phyloP scores from a whole-genome alignment of 2,888 invertebrate genomes.

The Athalia circularis region DNA sequence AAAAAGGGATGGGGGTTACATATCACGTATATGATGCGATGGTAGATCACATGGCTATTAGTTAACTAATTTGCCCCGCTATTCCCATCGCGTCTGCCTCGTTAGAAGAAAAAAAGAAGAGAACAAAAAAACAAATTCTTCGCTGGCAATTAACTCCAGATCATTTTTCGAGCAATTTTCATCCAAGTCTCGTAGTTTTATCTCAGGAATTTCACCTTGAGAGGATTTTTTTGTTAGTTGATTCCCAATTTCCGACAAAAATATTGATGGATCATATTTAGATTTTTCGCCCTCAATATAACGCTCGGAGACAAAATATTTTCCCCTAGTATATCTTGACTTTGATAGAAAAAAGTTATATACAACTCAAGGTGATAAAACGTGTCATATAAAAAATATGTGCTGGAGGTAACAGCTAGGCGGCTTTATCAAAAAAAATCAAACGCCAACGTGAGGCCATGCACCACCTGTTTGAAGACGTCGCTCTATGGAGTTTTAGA shows the following conservation, averaged over 20 bases:
- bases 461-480: constrained; percentile 27
- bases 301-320: not conserved
- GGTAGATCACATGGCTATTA: constrained; percentile 7
- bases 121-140: not conserved
- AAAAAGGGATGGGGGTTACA: not conserved
- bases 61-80: constrained; percentile 22
- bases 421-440: not conserved
- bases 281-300: no score
- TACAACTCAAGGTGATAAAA: constrained; percentile 18
- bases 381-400: constrained; percentile 8
- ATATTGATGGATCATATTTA: no score
- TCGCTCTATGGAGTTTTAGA: constrained; percentile 16
- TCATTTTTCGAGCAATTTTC: no score
- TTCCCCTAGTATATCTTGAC: not conserved
- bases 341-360: not conserved
- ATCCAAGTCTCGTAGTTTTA: no score
- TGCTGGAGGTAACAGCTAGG: not conserved
- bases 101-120: not conserved
- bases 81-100: not conserved
- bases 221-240: no score
- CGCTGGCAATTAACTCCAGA: no score
- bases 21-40: constrained; percentile 10
- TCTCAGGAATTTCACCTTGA: no score
- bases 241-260: no score
- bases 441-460: not conserved